These are phyloP conservation scores for Gymnosoma rotundatum DNA, from an alignment of 2,888 invertebrate species.

Conservation along the genomic window DNA sequence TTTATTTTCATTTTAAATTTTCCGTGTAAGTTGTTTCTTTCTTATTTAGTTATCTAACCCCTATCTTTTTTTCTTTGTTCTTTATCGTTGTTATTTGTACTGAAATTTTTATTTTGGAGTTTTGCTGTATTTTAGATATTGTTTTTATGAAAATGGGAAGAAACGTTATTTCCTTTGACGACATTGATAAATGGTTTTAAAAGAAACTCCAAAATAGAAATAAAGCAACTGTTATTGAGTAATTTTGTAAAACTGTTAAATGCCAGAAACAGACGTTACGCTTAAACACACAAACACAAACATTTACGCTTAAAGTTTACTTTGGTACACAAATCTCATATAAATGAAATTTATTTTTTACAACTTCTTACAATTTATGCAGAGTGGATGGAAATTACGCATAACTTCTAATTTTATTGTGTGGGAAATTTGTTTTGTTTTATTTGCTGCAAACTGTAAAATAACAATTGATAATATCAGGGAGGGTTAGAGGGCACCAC, in stretches of 20 bases:
- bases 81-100: conserved; percentile 9
- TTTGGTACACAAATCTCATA: conserved; percentile 18
- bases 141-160: conserved; percentile 39
- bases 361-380: not conserved
- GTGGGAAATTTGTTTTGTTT: not conserved
- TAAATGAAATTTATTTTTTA: conserved; percentile 37
- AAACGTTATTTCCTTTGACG: conserved; percentile 50
- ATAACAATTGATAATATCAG: too few species aligned
- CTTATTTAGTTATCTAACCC: conserved; percentile 52
- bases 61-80: conserved; percentile 32
- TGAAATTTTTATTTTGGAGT: conserved; percentile 22
- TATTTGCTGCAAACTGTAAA: too few species aligned
- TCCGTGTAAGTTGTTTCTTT: conserved; percentile 49
- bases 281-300: not conserved
- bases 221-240: conserved; percentile 21
- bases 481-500: too few species aligned
- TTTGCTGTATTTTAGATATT: not conserved
- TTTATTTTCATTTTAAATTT: conserved; percentile 15
- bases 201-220: conserved; percentile 52
- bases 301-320: not conserved
- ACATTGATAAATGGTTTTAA: conserved; percentile 70
- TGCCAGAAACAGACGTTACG: conserved; percentile 30
- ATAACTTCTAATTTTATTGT: conserved; percentile 33
- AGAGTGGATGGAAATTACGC: conserved; percentile 11
- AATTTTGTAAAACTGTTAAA: not conserved